A percentile compares a stretch with the other conserved stretches of the same genome.
Evolutionary conservation across 2,113 vertebrate species (phyloP).

Genomic region (Octodon degus): DNA sequence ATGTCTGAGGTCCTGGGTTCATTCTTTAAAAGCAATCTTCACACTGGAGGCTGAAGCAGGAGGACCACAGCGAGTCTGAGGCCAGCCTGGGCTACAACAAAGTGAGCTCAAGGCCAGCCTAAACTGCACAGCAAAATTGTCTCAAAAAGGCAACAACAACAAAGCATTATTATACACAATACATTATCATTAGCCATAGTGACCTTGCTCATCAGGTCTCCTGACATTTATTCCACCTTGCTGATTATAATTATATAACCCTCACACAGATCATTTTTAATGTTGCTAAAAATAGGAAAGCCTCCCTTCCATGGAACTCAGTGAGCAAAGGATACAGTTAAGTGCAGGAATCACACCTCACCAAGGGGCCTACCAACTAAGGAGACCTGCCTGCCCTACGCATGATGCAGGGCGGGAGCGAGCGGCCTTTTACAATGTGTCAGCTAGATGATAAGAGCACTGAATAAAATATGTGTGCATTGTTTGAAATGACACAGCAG

Average conservation of each 20-base stretch:
- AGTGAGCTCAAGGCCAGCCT: too few relatives aligned
- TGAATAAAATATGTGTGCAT: constrained; percentile 62
- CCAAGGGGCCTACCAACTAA: background rate
- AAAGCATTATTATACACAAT: background rate
- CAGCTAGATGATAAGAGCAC: constrained; percentile 35
- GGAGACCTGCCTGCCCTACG: background rate
- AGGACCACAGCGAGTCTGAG: too few relatives aligned
- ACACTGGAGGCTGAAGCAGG: too few relatives aligned
- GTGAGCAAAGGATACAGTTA: constrained; percentile 50
- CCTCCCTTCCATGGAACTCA: constrained; percentile 11
- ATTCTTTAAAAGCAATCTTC: background rate
- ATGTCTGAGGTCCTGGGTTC: background rate
- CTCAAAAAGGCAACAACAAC: too few relatives aligned
- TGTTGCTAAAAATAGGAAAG: background rate
- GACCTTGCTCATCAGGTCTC: background rate
- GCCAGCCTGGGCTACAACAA: too few relatives aligned
- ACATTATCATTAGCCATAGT: background rate
- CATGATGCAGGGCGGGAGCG: background rate
- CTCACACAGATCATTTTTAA: constrained; percentile 22
- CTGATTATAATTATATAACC: background rate
- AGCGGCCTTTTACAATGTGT: constrained; percentile 52
- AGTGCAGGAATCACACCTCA: constrained; percentile 49
- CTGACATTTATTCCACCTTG: background rate
- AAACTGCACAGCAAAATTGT: too few relatives aligned
- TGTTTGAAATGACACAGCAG: constrained; percentile 52